These are phyloP conservation scores for Porites australiensis DNA, from an alignment of 64 coral and sea anemone genomes.

Conservation along the genomic window DNA sequence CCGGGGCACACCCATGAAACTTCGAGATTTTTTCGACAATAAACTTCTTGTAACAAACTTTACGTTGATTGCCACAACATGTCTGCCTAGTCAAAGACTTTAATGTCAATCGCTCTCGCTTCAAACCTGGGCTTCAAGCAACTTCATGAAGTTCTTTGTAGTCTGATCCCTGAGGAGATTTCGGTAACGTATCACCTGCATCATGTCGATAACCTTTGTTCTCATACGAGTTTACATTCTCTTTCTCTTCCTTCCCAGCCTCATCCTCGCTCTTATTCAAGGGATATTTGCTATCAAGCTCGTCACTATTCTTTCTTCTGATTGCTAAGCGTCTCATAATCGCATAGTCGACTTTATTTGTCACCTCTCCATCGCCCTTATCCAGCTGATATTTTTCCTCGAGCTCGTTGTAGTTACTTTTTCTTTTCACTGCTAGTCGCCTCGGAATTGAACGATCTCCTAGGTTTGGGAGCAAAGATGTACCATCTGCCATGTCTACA, in stretches of 20 bases:
- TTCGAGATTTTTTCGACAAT: too few relatives aligned
- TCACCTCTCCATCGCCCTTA: neutral
- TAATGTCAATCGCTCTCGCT: neutral
- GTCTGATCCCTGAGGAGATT: neutral
- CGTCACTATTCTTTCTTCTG: neutral
- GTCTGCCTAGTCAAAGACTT: neutral
- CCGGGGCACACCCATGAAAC: too few relatives aligned
- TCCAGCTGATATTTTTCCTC: conserved; percentile 8
- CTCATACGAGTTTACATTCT: neutral
- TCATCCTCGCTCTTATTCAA: neutral
- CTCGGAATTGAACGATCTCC: neutral
- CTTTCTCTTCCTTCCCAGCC: neutral
- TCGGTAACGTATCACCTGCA: neutral
- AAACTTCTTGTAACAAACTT: too few relatives aligned
- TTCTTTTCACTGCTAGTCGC: conserved; percentile 21
- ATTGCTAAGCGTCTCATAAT: conserved; percentile 19
- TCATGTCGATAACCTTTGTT: neutral
- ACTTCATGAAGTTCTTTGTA: neutral
- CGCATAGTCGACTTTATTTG: neutral
- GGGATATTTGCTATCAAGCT: conserved; percentile 7
- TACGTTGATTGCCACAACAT: neutral
- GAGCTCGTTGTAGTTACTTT: neutral
- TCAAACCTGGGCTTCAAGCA: neutral
- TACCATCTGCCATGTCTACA: neutral
- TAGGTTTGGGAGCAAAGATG: too few relatives aligned